These are phyloP conservation scores for Ophion slaviceki DNA, from an alignment of 2,888 invertebrate species.

Conservation along the genomic window DNA sequence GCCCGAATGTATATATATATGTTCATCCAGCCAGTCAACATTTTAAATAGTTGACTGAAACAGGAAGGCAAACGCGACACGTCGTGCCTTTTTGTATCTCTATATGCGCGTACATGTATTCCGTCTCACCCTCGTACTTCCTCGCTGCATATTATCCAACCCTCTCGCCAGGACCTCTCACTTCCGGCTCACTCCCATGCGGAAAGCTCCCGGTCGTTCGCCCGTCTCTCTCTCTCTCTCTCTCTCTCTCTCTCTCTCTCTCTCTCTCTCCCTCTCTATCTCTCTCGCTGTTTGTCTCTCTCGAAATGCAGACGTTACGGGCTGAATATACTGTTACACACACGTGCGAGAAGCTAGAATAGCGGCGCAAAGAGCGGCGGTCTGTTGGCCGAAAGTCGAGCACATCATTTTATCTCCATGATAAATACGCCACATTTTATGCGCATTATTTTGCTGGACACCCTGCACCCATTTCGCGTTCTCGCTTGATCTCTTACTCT, in stretches of 20 bases:
- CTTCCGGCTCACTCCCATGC: slow-evolving; percentile 67
- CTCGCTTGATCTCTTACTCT: slow-evolving; percentile 84
- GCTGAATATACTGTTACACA: slow-evolving; percentile 69
- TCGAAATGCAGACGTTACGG: slow-evolving; percentile 69
- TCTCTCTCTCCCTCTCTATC: slow-evolving; percentile 38
- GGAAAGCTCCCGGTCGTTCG: slow-evolving; percentile 54
- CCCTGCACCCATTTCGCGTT: slow-evolving; percentile 82
- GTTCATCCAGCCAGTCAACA: slow-evolving; percentile 16
- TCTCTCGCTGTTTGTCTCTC: slow-evolving; percentile 32
- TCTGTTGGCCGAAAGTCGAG: slow-evolving; percentile 80
- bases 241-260: slow-evolving; percentile 42
- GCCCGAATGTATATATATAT: not conserved
- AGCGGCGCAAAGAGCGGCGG: slow-evolving; percentile 74
- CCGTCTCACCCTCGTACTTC: slow-evolving; percentile 46
- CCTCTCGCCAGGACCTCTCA: slow-evolving; percentile 72
- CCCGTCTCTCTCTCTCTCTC: slow-evolving; percentile 37
- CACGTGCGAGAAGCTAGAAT: slow-evolving; percentile 31
- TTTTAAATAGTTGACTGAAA: slow-evolving; percentile 46
- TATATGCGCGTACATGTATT: slow-evolving; percentile 19
- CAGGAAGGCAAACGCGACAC: slow-evolving; percentile 36
- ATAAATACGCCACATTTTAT: slow-evolving; percentile 83
- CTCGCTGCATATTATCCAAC: slow-evolving; percentile 68
- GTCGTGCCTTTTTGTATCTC: slow-evolving; percentile 40
- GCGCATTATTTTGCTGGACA: slow-evolving; percentile 82
- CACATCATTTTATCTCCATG: slow-evolving; percentile 83